Evolutionary conservation across 2,797 vertebrate species (phyloP), one percentile per base, ranked within the genome.

Genomic region (Trichosurus vulpecula): DNA sequence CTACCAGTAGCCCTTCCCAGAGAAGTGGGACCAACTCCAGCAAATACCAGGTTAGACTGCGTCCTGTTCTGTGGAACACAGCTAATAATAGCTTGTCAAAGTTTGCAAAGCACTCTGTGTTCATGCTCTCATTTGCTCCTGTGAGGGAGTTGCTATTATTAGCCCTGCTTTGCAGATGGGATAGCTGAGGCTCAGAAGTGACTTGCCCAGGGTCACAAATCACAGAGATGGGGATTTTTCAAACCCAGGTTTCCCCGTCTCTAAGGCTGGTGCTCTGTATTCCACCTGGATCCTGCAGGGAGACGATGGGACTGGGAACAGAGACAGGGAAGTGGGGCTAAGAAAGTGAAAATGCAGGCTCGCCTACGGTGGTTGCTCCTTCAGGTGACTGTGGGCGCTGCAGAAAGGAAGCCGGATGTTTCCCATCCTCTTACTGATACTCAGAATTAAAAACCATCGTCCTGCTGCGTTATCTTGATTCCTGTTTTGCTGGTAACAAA

Each of bases 321-420:
- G 66, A 47, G 41, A 41, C 90, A 0, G 3, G 9, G 61, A 61
- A 27, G 25, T 27, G 1, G 1, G 22, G 5, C 56, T 0, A 4
- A 4, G 16, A 6, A 14, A 53, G 66, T 52, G 27, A 3, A 29
- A 2, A 30, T 3, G 0, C 1, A 4, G 0, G 9, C 31, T 29
- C 0, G 25, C 2, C 35, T 11, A 0, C 0, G 0, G 29, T 51
- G 9, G 61, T 27, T 55, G 11, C 31, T 30, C 41, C 61, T 51
- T 35, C 30, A 51, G 81, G 14, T 1, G 19, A 89, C 25, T 12
- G 16, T 16, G 29, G 51, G 53, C 58, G 27, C 0, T 12, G 10
- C 89, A 47, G 19, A 54, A 74, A 41, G n/a, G 66, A 74, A 74
- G 12, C 31, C 0, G 6, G 54, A 0, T 1, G 29, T 81, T 52